Conservation (phyloP, 2,888 invertebrate genomes). For the Peribatodes rhomboidaria region DNA sequence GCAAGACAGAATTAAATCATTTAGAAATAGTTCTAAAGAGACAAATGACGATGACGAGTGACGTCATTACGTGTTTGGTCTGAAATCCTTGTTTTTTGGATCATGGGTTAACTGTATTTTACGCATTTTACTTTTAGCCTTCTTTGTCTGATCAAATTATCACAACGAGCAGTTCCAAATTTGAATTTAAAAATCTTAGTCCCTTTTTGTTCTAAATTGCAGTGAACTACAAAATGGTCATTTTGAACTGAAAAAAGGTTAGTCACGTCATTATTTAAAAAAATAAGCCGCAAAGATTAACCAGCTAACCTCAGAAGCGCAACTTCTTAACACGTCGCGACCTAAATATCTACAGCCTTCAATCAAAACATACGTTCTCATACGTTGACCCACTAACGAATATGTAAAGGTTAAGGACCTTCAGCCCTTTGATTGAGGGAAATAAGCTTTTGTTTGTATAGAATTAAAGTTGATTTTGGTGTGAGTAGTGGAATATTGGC, state of each 20-base stretch:
- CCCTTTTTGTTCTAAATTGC: no score
- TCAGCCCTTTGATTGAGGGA: constrained; percentile 40
- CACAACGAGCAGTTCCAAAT: no score
- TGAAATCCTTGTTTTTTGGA: no score
- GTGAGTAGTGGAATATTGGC: constrained; percentile 23
- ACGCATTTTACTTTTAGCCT: no score
- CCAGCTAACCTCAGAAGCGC: constrained; percentile 26
- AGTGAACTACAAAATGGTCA: not conserved
- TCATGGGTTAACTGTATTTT: no score
- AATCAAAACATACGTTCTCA: constrained; percentile 67
- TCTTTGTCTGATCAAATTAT: no score
- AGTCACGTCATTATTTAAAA: not conserved
- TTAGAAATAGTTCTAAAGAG: no score
- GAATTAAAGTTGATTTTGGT: constrained; percentile 45
- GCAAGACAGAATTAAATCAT: no score
- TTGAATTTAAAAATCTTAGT: no score
- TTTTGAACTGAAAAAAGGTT: not conserved
- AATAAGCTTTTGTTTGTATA: constrained; percentile 50
- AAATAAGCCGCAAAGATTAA: constrained; percentile 20
- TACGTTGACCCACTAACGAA: constrained; percentile 71
- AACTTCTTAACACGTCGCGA: constrained; percentile 44
- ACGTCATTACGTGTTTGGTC: no score
- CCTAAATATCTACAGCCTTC: constrained; percentile 62
- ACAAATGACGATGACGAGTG: no score
- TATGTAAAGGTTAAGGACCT: constrained; percentile 76